Evolutionary conservation across 2,797 vertebrate species (phyloP).

Genomic region (Spinus olivaceus): DNA sequence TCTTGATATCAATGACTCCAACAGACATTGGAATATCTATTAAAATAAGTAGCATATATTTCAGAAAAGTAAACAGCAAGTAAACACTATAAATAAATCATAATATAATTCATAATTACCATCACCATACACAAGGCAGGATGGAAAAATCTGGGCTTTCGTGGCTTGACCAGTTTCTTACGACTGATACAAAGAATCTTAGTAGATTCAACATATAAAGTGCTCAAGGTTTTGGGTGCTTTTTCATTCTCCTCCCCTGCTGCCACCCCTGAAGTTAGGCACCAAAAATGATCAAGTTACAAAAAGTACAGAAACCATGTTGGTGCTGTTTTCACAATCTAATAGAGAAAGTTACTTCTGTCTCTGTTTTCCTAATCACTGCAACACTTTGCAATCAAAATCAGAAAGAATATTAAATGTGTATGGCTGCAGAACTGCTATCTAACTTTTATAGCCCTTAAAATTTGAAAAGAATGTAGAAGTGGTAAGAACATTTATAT

Average conservation of each 20-base stretch:
- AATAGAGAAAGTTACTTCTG: not conserved
- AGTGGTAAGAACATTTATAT: not conserved
- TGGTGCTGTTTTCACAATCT: not conserved
- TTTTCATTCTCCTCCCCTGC: not conserved
- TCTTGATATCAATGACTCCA: slow-evolving; percentile 83
- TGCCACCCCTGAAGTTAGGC: not conserved
- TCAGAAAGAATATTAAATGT: not conserved
- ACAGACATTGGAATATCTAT: slow-evolving; percentile 87
- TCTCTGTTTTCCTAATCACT: not conserved
- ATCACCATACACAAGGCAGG: not conserved
- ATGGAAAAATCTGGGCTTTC: not conserved
- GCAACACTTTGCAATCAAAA: not conserved
- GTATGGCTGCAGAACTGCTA: not conserved
- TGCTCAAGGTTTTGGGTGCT: not conserved
- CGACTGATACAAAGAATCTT: not conserved
- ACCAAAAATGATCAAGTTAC: not conserved
- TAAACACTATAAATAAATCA: not conserved
- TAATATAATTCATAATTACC: not conserved
- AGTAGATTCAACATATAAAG: not conserved
- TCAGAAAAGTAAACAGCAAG: not conserved
- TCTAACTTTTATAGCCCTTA: not conserved
- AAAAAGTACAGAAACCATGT: fast-evolving
- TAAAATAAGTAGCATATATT: slow-evolving; percentile 17
- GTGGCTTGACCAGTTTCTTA: not conserved
- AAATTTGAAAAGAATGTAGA: not conserved